Percentiles rank a stretch among this genome's conserved stretches.
Evolutionary conservation across 2,113 vertebrate species (phyloP).

Genomic region (Phrynosoma blainvillii): DNA sequence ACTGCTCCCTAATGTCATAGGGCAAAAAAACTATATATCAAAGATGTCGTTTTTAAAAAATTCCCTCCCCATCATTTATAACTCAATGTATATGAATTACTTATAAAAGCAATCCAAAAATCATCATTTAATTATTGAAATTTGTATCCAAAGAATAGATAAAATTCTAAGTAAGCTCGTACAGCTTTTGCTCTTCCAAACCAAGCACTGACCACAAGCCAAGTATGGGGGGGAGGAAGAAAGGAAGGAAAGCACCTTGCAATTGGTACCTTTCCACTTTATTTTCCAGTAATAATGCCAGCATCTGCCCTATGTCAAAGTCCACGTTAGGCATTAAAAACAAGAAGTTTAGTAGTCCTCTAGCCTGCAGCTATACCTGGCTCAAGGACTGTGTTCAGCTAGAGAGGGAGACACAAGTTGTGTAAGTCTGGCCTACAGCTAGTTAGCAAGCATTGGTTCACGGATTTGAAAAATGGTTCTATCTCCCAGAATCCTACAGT

Average conservation of each 20-base stretch:
- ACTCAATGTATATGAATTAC: background rate
- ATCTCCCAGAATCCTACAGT: too few relatives aligned
- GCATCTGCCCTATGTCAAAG: background rate
- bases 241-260: background rate
- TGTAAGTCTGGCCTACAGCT: background rate
- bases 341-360: too few relatives aligned
- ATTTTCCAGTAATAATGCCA: too few relatives aligned
- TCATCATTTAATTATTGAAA: background rate
- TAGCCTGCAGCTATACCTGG: background rate
- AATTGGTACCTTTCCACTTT: background rate
- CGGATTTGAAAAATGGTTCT: too few relatives aligned
- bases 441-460: background rate
- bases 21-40: background rate
- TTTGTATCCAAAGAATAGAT: background rate
- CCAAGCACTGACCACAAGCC: background rate
- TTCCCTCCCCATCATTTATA: background rate
- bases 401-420: background rate
- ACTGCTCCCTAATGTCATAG: conserved; percentile 27
- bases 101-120: background rate
- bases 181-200: background rate
- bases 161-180: background rate
- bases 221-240: background rate
- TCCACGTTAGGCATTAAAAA: background rate
- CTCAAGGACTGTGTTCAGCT: background rate
- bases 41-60: background rate